These are phyloP conservation scores for Sthenelais limicola DNA, from an alignment of 2,888 invertebrate genomes.

Conservation along the genomic window DNA sequence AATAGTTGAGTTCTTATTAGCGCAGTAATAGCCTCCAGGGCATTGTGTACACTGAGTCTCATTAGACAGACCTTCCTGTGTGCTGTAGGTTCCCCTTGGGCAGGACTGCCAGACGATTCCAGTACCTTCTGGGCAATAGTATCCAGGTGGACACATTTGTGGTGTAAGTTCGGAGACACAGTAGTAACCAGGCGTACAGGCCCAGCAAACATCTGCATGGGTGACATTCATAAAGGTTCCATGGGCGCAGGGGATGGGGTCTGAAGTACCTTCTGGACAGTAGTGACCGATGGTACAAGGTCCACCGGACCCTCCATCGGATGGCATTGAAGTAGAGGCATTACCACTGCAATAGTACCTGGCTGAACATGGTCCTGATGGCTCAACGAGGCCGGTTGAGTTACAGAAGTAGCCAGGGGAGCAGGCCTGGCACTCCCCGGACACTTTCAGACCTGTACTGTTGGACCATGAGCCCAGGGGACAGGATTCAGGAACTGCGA, in stretches of 20 bases:
- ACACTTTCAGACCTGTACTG: conserved; percentile 59
- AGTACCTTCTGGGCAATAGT: conserved; percentile 67
- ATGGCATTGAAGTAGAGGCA: conserved; percentile 60
- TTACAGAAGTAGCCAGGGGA: conserved; percentile 67
- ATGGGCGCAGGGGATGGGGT: conserved; percentile 61
- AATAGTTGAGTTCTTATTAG: conserved; percentile 56
- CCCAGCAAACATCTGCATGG: conserved; percentile 59
- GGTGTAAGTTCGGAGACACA: conserved; percentile 60
- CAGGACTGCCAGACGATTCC: conserved; percentile 65
- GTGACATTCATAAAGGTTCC: conserved; percentile 66
- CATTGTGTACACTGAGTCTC: conserved; percentile 65
- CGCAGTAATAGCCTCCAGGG: conserved; percentile 66
- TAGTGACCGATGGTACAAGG: conserved; percentile 64
- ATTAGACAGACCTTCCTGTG: conserved; percentile 56
- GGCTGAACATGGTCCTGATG: conserved; percentile 62
- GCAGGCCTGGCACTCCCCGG: conserved; percentile 62
- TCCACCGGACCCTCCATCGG: conserved; percentile 64
- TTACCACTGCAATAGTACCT: conserved; percentile 63
- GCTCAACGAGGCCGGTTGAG: conserved; percentile 59
- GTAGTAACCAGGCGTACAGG: conserved; percentile 67
- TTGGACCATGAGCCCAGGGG: conserved; percentile 65
- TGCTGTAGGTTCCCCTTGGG: conserved; percentile 66
- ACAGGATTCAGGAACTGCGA: conserved; percentile 60
- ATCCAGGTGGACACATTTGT: conserved; percentile 64
- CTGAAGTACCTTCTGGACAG: conserved; percentile 64